Base-by-base conservation (phyloP, 2,888 invertebrate genomes). In the Anarsia innoxiella region DNA sequence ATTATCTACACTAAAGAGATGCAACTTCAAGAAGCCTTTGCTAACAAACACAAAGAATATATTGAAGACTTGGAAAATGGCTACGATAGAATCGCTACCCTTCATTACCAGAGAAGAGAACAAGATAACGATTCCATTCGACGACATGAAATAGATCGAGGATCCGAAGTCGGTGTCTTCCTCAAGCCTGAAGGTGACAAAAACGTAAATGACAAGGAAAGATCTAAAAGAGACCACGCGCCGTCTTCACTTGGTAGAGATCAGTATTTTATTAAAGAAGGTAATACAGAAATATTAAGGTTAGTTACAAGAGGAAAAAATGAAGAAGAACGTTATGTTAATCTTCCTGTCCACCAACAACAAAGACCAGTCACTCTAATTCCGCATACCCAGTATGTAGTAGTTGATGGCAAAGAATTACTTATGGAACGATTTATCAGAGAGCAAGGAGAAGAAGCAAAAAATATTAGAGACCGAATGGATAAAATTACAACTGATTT, bases 341-440 rank as follows among this genome's bases (percentile, higher is more conserved):
- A 89, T 56, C 73, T 89, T 26, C 86, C 88, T 1, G 46, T 76
- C 12, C 74, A 82, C 34, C 82, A 86, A 19, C n/a, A n/a, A 53
- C 77, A 85, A 45, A 77, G 88, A 47, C 87, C 87, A 16, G 80
- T 87, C 1, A 85, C 89, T 6, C 63, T 88, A 41, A 75, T 86
- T 45, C 85, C 87, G 25, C 87, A 87, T 46, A 88, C 87, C 2
- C 89, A 90, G 45, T 83, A 89, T 28, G 84, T 90, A 30, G 88
- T 90, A 54, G 88, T 91, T 9, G 90, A 91, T 48, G 95, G 94
- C 0, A 95, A 95, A 77, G 93, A 94, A 59, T 90, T 94, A 46
- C 76, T 95, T 2, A 91, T 95, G 89, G 88, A 91, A 51, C 80
- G 94, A 36, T 95, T 94, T 64, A 95, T 95, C 46, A 91, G 94